These are phyloP conservation scores for Bradypodion ventrale DNA, from an alignment of 2,797 vertebrate genomes.

Conservation along the genomic window DNA sequence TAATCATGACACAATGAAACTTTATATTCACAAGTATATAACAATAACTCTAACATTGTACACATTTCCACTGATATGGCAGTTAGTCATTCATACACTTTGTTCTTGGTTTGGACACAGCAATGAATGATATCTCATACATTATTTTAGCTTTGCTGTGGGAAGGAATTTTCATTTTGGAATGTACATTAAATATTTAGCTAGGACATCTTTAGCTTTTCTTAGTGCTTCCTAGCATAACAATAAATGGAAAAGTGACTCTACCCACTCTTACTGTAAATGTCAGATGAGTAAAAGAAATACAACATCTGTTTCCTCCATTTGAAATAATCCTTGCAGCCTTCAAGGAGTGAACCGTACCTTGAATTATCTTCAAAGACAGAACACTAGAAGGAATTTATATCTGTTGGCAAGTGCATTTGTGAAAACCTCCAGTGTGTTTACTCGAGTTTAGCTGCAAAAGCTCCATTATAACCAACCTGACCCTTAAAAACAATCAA, in stretches of 20 bases:
- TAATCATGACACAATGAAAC: neutral
- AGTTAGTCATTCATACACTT: too few species aligned
- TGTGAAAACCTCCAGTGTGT: neutral
- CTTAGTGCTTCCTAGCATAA: neutral
- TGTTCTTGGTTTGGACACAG: neutral
- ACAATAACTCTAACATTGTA: too few species aligned
- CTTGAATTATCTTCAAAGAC: neutral
- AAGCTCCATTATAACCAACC: neutral
- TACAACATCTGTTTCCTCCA: neutral
- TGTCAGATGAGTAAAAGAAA: neutral
- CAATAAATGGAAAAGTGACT: neutral
- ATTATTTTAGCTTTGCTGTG: neutral
- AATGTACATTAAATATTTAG: neutral
- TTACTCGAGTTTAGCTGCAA: neutral
- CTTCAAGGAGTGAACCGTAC: too few species aligned
- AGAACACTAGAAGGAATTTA: neutral
- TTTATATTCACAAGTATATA: neutral
- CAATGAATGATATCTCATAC: too few species aligned
- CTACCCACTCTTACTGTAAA: neutral
- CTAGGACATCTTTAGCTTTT: neutral
- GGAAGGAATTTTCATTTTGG: neutral
- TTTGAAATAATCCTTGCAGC: neutral
- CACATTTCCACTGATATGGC: too few species aligned
- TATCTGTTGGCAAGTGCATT: neutral
- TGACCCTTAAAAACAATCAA: neutral